Base-by-base conservation (phyloP, 2,797 vertebrate species). In the Fistularia commersonii region DNA sequence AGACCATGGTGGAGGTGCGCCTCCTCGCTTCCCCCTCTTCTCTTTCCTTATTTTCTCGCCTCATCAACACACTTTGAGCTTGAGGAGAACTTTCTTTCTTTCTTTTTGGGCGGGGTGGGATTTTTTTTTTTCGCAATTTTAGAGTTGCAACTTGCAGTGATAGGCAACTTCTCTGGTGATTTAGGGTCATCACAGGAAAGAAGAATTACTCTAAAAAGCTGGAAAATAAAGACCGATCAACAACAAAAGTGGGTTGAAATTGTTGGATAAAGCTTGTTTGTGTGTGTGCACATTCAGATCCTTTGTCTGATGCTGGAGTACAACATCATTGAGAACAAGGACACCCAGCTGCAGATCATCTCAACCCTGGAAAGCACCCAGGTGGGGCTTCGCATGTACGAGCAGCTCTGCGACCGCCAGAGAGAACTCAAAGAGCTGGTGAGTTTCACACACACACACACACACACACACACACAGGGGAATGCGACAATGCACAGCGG, bases 331-430 rank as follows among this genome's bases (percentile, higher is more conserved):
- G 96, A 98, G 81, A 98, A 98, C 77, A 96, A 99, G 1, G 97
- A 99, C 91, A 98, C 96, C 0, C 96, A 98, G 85, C 92, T 99
- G 73, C 96, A 99, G 90, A 98, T 99, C 90, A 98, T 98, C 89
- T 99, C 96, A 49, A 99, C 97, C 8, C 90, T 99, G 81, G 94
- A 98, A 88, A 99, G 96, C 90, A 99, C 95, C 3, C 92, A 93
- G 36, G 92, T 93, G 65, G 96, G 97, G 51, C 93, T 94, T 49
- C 94, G 92, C 82, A 98, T 99, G 95, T 99, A 99, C 5, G 97
- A 99, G 87, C 97, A 96, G 89, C 94, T 99, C 54, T 99, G 96
- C 1, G 95, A 99, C 81, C 86, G 97, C 38, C 97, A 99, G 91
- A 88, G 97, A 60, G 97, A 99, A 78, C 90, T 99, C 34, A 98